Conservation (phyloP, 2,797 vertebrate species). For the Anisognathus igniventris region DNA sequence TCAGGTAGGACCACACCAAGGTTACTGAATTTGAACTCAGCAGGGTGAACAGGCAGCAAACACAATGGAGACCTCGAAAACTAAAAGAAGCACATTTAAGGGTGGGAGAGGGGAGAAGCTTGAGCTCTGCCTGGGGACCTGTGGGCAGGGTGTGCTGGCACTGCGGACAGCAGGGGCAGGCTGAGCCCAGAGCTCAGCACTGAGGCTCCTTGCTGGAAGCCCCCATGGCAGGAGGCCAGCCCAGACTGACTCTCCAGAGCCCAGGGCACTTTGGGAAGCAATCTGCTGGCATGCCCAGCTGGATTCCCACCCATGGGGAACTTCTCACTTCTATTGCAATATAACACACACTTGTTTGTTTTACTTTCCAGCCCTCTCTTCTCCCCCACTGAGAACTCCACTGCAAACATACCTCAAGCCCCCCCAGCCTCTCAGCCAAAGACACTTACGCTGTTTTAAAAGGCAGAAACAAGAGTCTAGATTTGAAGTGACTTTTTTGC, state of each 20-base stretch:
- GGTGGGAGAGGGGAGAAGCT: background rate
- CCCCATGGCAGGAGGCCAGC: background rate
- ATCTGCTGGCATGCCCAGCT: background rate
- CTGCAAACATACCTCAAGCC: background rate
- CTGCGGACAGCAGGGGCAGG: background rate
- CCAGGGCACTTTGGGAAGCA: background rate
- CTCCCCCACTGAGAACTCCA: background rate
- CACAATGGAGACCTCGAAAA: background rate
- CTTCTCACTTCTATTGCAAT: background rate
- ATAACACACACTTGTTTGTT: background rate
- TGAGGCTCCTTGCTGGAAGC: background rate
- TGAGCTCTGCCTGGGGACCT: background rate
- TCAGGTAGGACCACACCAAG: background rate
- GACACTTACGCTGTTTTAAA: background rate
- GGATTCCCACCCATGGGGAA: background rate
- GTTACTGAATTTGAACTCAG: background rate
- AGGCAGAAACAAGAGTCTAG: background rate
- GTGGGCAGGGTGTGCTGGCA: accelerated
- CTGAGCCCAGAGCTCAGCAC: accelerated
- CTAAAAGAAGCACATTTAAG: accelerated
- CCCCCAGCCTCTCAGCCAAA: background rate
- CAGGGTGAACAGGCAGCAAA: background rate
- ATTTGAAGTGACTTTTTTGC: background rate
- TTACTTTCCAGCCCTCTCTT: background rate
- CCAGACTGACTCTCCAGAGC: accelerated